A percentile compares a stretch with the other conserved stretches of the same genome.
Evolutionary conservation across 1,140 invertebrate species (phyloP).

Genomic region (Drosophila teissieri): DNA sequence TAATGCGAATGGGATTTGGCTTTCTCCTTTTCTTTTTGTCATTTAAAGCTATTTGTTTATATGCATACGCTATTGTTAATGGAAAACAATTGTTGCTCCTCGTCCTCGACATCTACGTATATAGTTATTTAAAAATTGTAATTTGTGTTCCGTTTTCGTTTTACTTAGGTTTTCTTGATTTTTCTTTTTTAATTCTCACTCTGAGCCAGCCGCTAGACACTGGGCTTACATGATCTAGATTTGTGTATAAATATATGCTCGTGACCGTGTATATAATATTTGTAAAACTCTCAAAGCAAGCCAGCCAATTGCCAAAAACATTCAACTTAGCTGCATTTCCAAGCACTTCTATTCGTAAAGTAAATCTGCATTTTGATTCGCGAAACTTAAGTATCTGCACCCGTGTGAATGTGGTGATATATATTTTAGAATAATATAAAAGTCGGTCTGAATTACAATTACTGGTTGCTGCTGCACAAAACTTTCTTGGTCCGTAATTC

Average conservation of each 20-base stretch:
- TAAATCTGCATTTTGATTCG: slow-evolving; percentile 59
- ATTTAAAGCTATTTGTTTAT: slow-evolving; percentile 81
- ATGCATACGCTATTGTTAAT: slow-evolving; percentile 71
- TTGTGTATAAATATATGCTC: slow-evolving; percentile 53
- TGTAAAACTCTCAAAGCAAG: slow-evolving; percentile 78
- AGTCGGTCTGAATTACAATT: slow-evolving; percentile 42
- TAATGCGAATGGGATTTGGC: slow-evolving; percentile 31
- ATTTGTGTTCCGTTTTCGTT: slow-evolving; percentile 45
- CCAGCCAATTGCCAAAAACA: slow-evolving; percentile 50
- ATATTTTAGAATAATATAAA: slow-evolving; percentile 41
- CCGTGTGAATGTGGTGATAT: slow-evolving; percentile 34
- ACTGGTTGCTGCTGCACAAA: slow-evolving; percentile 59
- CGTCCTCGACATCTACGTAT: slow-evolving; percentile 33
- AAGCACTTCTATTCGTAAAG: slow-evolving; percentile 75
- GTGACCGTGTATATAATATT: slow-evolving; percentile 41
- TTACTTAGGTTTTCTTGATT: slow-evolving; percentile 19
- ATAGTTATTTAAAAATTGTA: slow-evolving; percentile 56
- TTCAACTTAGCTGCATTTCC: slow-evolving; percentile 59
- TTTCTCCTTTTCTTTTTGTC: slow-evolving; percentile 24
- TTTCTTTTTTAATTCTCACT: slow-evolving; percentile 66
- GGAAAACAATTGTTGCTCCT: slow-evolving; percentile 70
- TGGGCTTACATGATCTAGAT: slow-evolving; percentile 66
- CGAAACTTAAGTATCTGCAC: slow-evolving; percentile 57
- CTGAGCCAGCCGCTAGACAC: slow-evolving; percentile 76
- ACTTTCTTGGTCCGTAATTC: slow-evolving; percentile 73